Percentiles rank a stretch among this genome's conserved stretches.
Conservation (phyloP, 1,140 invertebrate genomes). For the Drosophila equinoxialis region DNA sequence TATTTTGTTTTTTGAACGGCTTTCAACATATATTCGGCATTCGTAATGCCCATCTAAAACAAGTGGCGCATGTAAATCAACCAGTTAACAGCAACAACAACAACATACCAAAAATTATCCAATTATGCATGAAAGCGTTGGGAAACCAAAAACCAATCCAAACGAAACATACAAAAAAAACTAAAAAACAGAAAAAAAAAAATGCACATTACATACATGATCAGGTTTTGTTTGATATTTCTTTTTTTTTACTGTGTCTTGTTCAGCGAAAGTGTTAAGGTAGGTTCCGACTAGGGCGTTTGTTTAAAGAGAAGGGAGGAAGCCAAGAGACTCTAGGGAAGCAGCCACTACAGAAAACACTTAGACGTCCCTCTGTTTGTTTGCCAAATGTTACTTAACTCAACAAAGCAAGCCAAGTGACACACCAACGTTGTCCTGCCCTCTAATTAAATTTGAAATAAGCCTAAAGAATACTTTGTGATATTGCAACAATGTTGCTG, state of each 20-base stretch:
- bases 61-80: conserved; percentile 43
- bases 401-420: no score
- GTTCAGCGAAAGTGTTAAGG: conserved; percentile 18
- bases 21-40: conserved; percentile 51
- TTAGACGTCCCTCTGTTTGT: background rate
- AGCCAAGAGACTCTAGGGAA: background rate
- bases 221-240: conserved; percentile 4
- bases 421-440: no score
- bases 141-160: conserved; percentile 6
- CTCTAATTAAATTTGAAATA: no score
- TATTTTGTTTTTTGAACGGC: conserved; percentile 29
- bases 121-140: conserved; percentile 24
- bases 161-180: conserved; percentile 9
- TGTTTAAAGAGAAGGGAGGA: background rate
- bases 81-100: conserved; percentile 3
- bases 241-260: background rate
- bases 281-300: conserved; percentile 10
- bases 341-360: background rate
- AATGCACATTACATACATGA: conserved; percentile 18
- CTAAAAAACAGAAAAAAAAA: background rate
- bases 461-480: no score
- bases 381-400: background rate
- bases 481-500: no score
- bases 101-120: conserved; percentile 20
- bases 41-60: conserved; percentile 35